These are phyloP conservation scores for Sturmia bella DNA, from an alignment of 2,888 invertebrate species.

Conservation along the genomic window DNA sequence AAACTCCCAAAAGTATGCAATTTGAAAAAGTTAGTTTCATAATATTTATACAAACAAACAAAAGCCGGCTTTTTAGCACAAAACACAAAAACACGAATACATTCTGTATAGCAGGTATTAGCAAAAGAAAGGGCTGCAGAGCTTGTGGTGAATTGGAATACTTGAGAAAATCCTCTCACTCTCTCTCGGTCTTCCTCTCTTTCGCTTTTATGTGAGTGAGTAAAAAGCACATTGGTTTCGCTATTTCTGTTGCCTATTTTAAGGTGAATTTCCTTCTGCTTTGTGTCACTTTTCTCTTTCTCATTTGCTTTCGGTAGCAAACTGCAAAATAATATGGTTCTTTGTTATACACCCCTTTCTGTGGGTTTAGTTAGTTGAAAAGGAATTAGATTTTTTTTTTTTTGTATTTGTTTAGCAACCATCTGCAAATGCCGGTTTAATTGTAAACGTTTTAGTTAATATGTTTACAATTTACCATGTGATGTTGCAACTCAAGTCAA, in stretches of 20 bases:
- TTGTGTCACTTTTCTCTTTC: not conserved
- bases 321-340: not conserved
- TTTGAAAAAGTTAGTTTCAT: conserved; percentile 14
- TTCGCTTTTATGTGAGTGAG: not conserved
- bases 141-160: conserved; percentile 35
- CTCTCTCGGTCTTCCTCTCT: not conserved
- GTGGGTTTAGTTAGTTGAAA: conserved; percentile 1
- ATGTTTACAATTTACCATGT: conserved; percentile 68
- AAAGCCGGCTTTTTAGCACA: conserved; percentile 63
- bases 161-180: not conserved
- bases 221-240: conserved; percentile 27
- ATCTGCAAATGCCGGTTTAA: conserved; percentile 67
- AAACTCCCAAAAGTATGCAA: conserved; percentile 56
- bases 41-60: conserved; percentile 10
- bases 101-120: not conserved
- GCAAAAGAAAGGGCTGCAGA: not conserved
- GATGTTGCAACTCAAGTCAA: conserved; percentile 50
- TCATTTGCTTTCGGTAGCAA: not conserved
- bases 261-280: not conserved
- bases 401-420: conserved; percentile 66
- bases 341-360: not conserved
- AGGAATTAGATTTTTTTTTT: conserved; percentile 9
- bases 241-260: conserved; percentile 3
- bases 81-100: conserved; percentile 29
- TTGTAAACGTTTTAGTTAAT: conserved; percentile 69